Conservation (phyloP, 2,797 vertebrate species). For the Gila robusta region DNA sequence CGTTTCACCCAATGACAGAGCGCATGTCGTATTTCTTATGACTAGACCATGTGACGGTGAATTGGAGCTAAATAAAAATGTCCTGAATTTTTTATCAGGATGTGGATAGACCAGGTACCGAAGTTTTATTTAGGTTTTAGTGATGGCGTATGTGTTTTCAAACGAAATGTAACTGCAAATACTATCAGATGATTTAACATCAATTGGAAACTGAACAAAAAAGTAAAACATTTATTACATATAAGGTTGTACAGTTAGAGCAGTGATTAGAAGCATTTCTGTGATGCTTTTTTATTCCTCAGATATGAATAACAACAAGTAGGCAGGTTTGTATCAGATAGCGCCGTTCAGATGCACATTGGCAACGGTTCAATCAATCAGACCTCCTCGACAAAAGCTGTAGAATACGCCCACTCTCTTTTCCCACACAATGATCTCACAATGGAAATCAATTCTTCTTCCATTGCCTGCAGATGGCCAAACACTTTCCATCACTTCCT, state of each 20-base stretch:
- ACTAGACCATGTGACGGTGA: constrained; percentile 7
- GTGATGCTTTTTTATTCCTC: neutral
- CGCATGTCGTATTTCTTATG: neutral
- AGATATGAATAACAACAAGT: neutral
- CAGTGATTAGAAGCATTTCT: neutral
- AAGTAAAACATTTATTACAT: neutral
- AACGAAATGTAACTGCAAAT: neutral
- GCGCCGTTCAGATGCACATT: neutral
- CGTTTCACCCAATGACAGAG: neutral
- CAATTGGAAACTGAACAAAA: neutral
- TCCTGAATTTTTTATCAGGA: constrained; percentile 9
- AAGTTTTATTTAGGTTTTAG: neutral
- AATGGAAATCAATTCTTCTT: constrained; percentile 34
- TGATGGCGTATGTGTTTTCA: neutral
- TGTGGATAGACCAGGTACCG: neutral
- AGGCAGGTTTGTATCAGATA: constrained; percentile 1
- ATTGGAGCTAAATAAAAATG: constrained; percentile 18
- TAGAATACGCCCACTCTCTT: constrained; percentile 24
- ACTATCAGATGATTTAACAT: neutral
- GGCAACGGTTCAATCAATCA: constrained; percentile 35
- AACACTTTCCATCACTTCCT: constrained; percentile 5
- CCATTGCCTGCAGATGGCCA: constrained; percentile 20
- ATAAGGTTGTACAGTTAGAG: neutral
- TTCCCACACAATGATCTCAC: constrained; percentile 23
- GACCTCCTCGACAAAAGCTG: constrained; percentile 10